Percentiles rank a stretch among this genome's conserved stretches.
Conservation (phyloP, 2,797 vertebrate genomes). For the Champsocephalus gunnari region DNA sequence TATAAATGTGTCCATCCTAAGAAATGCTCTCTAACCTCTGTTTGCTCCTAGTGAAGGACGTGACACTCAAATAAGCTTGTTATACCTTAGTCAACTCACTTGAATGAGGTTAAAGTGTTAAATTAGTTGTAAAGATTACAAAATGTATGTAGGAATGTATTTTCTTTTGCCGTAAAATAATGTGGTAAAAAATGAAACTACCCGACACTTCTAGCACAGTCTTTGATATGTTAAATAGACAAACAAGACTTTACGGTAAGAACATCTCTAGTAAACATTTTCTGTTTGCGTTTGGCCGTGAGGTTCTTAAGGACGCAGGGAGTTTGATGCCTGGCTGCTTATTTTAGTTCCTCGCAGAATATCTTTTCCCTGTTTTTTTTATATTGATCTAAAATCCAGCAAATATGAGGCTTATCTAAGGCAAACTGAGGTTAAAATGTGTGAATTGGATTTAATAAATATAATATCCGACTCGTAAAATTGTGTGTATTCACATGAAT, state of each 20-base stretch:
- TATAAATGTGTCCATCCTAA: not conserved
- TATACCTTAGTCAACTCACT: constrained; percentile 7
- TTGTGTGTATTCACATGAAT: not conserved
- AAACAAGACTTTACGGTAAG: constrained; percentile 42
- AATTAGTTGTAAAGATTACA: constrained; percentile 1
- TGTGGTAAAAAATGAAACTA: constrained; percentile 11
- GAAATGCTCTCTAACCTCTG: constrained; percentile 4
- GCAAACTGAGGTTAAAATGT: constrained; percentile 43
- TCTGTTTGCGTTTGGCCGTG: constrained; percentile 40
- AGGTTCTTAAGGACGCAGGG: constrained; percentile 34
- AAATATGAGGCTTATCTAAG: constrained; percentile 58
- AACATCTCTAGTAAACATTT: constrained; percentile 52
- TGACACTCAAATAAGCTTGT: not conserved
- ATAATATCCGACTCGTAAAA: constrained; percentile 10
- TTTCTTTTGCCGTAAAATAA: not conserved
- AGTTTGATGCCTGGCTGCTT: constrained; percentile 50
- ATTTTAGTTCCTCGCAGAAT: constrained; percentile 48
- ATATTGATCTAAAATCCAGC: constrained; percentile 65
- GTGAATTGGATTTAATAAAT: constrained; percentile 12
- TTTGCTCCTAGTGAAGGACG: not conserved
- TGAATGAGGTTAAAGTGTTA: constrained; percentile 17
- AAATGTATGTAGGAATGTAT: not conserved
- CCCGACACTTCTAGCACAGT: constrained; percentile 45
- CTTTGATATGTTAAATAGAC: constrained; percentile 53
- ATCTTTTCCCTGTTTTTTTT: constrained; percentile 58